Conservation (phyloP, 2,797 vertebrate species). For the Hozukius guyotensis region DNA sequence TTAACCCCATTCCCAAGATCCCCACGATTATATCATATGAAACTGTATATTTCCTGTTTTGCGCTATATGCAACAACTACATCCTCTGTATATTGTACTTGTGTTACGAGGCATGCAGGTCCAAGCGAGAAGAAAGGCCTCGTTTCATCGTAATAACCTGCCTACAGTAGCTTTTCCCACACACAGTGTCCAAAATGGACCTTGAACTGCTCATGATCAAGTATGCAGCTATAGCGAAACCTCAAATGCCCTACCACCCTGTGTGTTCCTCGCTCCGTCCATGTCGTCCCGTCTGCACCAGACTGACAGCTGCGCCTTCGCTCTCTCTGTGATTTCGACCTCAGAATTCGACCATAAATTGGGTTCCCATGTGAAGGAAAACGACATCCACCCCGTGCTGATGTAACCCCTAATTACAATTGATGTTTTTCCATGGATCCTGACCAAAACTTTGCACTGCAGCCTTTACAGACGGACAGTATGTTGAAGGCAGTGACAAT, state of each 20-base stretch:
- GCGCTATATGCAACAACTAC: conserved; percentile 16
- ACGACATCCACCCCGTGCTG: conserved; percentile 52
- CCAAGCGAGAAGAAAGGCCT: conserved; percentile 14
- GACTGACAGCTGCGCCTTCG: conserved; percentile 61
- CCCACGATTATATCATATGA: conserved; percentile 48
- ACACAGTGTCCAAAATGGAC: conserved; percentile 54
- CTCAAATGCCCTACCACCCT: conserved; percentile 56
- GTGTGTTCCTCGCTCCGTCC: conserved; percentile 58
- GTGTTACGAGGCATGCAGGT: conserved; percentile 44
- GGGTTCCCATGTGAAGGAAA: conserved; percentile 60
- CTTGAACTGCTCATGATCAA: conserved; percentile 28
- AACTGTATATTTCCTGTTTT: conserved; percentile 54
- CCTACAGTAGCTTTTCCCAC: conserved; percentile 32
- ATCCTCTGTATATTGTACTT: conserved; percentile 64
- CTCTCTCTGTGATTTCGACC: conserved; percentile 66
- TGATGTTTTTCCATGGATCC: conserved; percentile 67
- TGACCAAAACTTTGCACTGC: conserved; percentile 48
- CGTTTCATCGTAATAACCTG: conserved; percentile 29
- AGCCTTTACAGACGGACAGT: conserved; percentile 39
- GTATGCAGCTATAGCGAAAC: conserved; percentile 47
- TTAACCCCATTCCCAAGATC: conserved; percentile 38
- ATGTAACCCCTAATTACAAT: conserved; percentile 73
- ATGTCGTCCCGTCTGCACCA: conserved; percentile 46
- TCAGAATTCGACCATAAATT: conserved; percentile 61
- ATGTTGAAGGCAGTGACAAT: conserved; percentile 19